Percentiles rank a stretch among this genome's conserved stretches.
Evolutionary conservation across 2,797 vertebrate species (phyloP).

Genomic region (Echiichthys vipera): DNA sequence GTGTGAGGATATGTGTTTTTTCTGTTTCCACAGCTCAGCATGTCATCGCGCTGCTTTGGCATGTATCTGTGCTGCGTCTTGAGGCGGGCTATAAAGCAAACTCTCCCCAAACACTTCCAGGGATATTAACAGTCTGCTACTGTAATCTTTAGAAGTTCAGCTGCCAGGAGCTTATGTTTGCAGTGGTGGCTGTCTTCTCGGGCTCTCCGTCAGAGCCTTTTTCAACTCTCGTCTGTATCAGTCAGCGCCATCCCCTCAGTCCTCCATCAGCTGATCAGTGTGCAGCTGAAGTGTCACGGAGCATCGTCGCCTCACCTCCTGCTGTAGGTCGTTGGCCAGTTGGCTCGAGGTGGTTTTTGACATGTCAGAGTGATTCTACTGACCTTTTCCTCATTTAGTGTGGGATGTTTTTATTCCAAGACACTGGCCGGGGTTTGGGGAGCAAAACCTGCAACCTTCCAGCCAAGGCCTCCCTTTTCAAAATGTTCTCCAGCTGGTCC

Average conservation of each 20-base stretch:
- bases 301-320: background rate
- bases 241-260: constrained; percentile 59
- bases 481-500: background rate
- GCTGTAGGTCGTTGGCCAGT: background rate
- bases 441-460: background rate
- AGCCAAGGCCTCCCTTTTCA: background rate
- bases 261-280: constrained; percentile 69
- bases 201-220: constrained; percentile 56
- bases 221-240: constrained; percentile 69
- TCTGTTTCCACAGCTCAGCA: constrained; percentile 16
- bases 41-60: background rate
- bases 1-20: background rate
- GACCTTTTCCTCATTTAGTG: background rate
- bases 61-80: background rate
- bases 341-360: too few relatives aligned
- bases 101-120: background rate
- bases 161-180: constrained; percentile 2
- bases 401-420: background rate
- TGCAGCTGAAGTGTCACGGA: constrained; percentile 28
- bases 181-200: constrained; percentile 12
- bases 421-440: background rate
- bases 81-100: background rate
- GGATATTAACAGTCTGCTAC: background rate
- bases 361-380: background rate
- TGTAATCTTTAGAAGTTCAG: constrained; percentile 8